A percentile compares a stretch with the other conserved stretches of the same genome.
These are phyloP conservation scores for Heterodera carotae DNA, from an alignment of 1,140 invertebrate genomes.

Conservation along the genomic window DNA sequence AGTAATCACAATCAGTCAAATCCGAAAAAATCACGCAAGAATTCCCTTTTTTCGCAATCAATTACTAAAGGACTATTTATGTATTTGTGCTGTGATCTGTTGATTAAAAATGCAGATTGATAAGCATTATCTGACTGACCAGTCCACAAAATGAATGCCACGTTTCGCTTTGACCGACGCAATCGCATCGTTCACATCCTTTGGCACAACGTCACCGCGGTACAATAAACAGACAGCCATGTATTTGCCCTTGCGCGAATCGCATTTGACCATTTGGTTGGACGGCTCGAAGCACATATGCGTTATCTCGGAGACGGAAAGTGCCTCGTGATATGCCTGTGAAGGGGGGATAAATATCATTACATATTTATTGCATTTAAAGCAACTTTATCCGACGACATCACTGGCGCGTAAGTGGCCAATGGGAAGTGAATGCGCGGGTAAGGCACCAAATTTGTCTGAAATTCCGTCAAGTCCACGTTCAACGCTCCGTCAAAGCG, in stretches of 20 bases:
- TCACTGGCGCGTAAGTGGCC: conserved; percentile 64
- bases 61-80: too few relatives aligned
- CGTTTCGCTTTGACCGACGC: conserved; percentile 67
- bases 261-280: conserved; percentile 80
- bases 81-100: too few relatives aligned
- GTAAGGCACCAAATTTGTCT: conserved; percentile 81
- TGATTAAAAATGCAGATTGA: background rate
- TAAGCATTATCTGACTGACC: conserved; percentile 13
- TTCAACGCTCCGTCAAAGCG: conserved; percentile 85
- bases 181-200: conserved; percentile 68
- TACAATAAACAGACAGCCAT: conserved; percentile 86
- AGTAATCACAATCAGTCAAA: too few relatives aligned
- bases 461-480: conserved; percentile 86
- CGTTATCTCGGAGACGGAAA: conserved; percentile 78
- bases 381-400: conserved; percentile 55
- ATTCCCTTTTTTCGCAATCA: too few relatives aligned
- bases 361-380: conserved; percentile 1
- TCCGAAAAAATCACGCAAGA: too few relatives aligned
- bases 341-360: conserved; percentile 58
- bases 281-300: conserved; percentile 80
- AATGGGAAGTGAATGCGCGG: conserved; percentile 77
- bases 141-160: conserved; percentile 57
- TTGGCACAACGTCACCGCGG: conserved; percentile 77
- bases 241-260: conserved; percentile 68
- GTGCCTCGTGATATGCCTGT: conserved; percentile 76